Evolutionary conservation across 2,797 vertebrate species (phyloP).

Genomic region (Prunella strophiata): DNA sequence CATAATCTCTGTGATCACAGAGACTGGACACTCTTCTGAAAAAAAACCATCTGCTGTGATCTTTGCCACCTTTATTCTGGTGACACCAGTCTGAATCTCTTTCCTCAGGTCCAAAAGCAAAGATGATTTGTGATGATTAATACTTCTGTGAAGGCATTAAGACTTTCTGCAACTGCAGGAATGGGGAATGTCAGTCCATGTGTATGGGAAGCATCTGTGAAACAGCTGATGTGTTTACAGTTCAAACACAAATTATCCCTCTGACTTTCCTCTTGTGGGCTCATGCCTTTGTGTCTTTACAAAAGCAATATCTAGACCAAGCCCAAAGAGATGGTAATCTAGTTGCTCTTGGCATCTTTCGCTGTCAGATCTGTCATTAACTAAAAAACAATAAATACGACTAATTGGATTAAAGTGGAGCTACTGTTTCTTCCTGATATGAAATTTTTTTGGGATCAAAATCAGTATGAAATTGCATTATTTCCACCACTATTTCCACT

Average conservation of each 20-base stretch:
- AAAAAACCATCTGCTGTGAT: background rate
- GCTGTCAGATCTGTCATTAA: background rate
- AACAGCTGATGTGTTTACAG: background rate
- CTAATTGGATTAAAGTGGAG: background rate
- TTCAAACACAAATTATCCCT: background rate
- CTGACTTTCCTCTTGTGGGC: background rate
- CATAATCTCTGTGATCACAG: background rate
- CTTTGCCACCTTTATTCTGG: background rate
- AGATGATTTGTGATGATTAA: background rate
- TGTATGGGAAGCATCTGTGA: background rate
- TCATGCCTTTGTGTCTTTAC: background rate
- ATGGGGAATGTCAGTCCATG: background rate
- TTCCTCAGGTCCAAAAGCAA: background rate
- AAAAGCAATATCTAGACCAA: background rate
- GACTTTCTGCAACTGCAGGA: background rate
- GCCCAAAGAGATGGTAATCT: background rate
- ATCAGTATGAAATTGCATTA: background rate
- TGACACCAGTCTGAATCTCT: background rate
- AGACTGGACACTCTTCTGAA: background rate
- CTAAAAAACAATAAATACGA: background rate
- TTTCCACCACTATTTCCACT: background rate
- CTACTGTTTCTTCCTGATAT: background rate
- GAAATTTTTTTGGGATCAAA: fast-evolving
- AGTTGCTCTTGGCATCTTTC: background rate
- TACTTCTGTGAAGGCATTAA: background rate